Percentiles rank a stretch among this genome's conserved stretches.
These are phyloP conservation scores for Theristicus caerulescens DNA, from an alignment of 2,113 vertebrate genomes.

Conservation along the genomic window DNA sequence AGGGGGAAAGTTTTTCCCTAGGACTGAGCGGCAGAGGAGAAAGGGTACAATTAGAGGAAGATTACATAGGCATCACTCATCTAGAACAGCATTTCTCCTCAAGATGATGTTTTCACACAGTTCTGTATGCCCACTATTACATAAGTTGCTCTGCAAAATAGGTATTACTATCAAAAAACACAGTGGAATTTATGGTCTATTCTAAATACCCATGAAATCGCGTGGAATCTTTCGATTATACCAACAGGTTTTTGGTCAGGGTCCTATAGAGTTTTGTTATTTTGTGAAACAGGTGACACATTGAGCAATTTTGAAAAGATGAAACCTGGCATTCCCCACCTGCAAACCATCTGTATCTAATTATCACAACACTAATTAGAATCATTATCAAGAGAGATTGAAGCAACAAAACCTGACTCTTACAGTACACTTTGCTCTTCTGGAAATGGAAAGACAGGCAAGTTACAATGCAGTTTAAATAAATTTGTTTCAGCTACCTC, in stretches of 20 bases:
- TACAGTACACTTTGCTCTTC: background rate
- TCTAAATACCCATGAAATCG: background rate
- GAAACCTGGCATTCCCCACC: background rate
- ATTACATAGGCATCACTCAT: background rate
- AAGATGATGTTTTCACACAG: background rate
- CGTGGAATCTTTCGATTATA: background rate
- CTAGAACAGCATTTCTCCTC: background rate
- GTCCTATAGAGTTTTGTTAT: background rate
- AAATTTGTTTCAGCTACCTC: background rate
- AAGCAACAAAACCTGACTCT: slow-evolving; percentile 9
- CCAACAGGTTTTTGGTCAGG: background rate
- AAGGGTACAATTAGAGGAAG: background rate
- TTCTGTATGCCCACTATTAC: background rate
- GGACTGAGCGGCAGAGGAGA: background rate
- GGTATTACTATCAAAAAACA: background rate
- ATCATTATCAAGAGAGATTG: background rate
- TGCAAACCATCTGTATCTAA: slow-evolving; percentile 35
- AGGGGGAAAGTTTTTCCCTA: background rate
- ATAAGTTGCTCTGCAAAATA: background rate
- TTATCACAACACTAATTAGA: slow-evolving; percentile 50
- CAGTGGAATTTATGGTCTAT: background rate
- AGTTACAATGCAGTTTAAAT: background rate
- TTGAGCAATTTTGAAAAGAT: background rate
- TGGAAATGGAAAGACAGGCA: background rate
- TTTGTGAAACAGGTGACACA: slow-evolving; percentile 1